Percentiles rank a stretch among this genome's conserved stretches.
These are phyloP conservation scores for Scotopteryx bipunctaria DNA, from an alignment of 2,888 invertebrate species.

Conservation along the genomic window DNA sequence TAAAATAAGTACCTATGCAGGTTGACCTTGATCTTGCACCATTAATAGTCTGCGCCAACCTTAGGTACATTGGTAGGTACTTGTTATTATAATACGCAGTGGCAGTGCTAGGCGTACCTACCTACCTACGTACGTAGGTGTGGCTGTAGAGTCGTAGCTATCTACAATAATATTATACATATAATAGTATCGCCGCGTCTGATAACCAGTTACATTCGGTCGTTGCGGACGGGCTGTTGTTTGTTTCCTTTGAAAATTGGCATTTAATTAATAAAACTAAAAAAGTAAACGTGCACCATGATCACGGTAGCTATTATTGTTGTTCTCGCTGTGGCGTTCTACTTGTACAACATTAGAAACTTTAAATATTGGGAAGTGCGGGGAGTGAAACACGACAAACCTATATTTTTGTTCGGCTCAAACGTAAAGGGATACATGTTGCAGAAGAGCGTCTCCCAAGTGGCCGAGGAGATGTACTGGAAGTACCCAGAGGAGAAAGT, in stretches of 20 bases:
- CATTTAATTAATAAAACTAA: too few species aligned
- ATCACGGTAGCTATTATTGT: slow-evolving; percentile 29
- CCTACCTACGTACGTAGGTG: too few species aligned
- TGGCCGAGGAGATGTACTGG: slow-evolving; percentile 51
- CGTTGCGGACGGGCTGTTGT: slow-evolving; percentile 10
- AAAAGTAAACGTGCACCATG: slow-evolving; percentile 24
- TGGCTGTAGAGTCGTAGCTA: too few species aligned
- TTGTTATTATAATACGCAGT: too few species aligned
- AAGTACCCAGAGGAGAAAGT: slow-evolving; percentile 58
- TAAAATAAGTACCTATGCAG: too few species aligned
- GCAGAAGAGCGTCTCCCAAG: slow-evolving; percentile 48
- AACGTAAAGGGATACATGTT: slow-evolving; percentile 42
- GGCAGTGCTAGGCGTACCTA: too few species aligned
- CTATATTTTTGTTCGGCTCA: slow-evolving; percentile 50
- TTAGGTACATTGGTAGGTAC: too few species aligned
- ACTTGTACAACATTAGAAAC: slow-evolving; percentile 54
- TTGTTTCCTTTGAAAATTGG: too few species aligned
- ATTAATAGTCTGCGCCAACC: too few species aligned
- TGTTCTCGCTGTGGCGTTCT: slow-evolving; percentile 40
- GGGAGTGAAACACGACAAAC: slow-evolving; percentile 57
- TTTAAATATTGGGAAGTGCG: slow-evolving; percentile 53
- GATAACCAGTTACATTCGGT: slow-evolving; percentile 7
- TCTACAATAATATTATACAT: too few species aligned
- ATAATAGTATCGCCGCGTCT: neutral
- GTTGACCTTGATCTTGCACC: too few species aligned